Percentiles rank a stretch among this genome's conserved stretches.
Evolutionary conservation across 2,113 vertebrate species (phyloP).

Genomic region (Crotophaga sulcirostris): DNA sequence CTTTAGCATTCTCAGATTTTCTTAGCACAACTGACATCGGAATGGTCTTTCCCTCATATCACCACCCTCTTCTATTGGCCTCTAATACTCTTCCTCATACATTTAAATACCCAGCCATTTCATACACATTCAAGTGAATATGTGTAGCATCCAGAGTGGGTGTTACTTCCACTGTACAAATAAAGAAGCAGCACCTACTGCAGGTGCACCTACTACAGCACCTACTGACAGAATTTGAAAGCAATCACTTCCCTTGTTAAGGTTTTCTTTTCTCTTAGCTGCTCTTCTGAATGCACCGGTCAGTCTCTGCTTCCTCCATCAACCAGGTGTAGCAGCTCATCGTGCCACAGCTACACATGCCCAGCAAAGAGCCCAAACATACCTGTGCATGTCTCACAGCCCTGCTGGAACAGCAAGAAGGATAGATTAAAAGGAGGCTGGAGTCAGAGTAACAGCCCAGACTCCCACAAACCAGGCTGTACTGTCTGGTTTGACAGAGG

Average conservation of each 20-base stretch:
- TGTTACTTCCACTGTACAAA: neutral
- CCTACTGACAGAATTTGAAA: neutral
- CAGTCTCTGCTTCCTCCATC: neutral
- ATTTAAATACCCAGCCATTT: neutral
- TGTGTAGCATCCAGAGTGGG: neutral
- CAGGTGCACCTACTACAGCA: too few species aligned
- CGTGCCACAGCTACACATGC: neutral
- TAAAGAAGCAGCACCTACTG: neutral
- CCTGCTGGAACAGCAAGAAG: neutral
- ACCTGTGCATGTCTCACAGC: neutral
- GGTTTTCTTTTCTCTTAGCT: neutral
- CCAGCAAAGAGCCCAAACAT: neutral
- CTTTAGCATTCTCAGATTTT: neutral
- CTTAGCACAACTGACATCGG: neutral
- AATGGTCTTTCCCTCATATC: neutral
- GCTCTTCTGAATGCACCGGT: neutral
- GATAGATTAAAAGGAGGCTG: neutral
- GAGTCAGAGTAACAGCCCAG: neutral
- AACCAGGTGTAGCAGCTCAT: neutral
- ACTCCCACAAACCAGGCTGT: neutral
- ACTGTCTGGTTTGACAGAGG: neutral
- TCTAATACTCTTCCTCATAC: neutral
- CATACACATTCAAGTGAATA: neutral
- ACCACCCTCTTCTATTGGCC: neutral
- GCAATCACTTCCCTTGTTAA: neutral